Evolutionary conservation across 2,113 vertebrate genomes (phyloP).

Genomic region (Spermophilus dauricus): DNA sequence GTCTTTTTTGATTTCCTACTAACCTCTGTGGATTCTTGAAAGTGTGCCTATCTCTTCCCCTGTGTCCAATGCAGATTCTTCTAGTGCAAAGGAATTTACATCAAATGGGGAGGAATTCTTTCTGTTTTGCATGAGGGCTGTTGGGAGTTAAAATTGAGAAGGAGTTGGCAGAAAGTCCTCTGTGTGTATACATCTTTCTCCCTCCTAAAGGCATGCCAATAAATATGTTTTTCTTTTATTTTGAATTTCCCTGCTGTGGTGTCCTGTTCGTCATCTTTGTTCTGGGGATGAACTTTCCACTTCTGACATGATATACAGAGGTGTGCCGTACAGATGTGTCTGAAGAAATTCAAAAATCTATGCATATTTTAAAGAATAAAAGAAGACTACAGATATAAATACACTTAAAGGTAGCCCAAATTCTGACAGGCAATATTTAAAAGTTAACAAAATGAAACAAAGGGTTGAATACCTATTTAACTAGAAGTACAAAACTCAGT

Average conservation of each 20-base stretch:
- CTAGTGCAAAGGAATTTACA: conserved; percentile 68
- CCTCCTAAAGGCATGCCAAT: conserved; percentile 51
- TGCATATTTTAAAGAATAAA: conserved; percentile 58
- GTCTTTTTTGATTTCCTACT: conserved; percentile 72
- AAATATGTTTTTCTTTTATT: conserved; percentile 72
- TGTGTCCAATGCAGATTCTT: conserved; percentile 79
- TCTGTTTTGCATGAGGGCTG: conserved; percentile 51
- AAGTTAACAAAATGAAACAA: conserved; percentile 11
- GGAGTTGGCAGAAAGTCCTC: conserved; percentile 65
- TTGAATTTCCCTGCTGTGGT: conserved; percentile 66
- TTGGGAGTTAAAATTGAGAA: conserved; percentile 54
- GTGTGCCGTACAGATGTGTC: conserved; percentile 55
- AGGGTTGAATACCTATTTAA: background rate
- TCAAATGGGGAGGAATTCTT: conserved; percentile 72
- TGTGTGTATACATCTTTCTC: conserved; percentile 52
- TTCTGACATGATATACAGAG: conserved; percentile 76
- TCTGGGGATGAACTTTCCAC: conserved; percentile 75
- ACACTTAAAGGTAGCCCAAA: background rate
- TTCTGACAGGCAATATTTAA: conserved; percentile 22
- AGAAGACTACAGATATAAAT: background rate
- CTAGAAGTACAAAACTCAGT: conserved; percentile 11
- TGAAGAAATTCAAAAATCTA: conserved; percentile 39
- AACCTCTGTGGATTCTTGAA: conserved; percentile 75
- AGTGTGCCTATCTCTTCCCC: conserved; percentile 73
- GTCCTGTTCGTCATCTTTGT: conserved; percentile 72